These are phyloP conservation scores for Varanus komodoensis DNA, from an alignment of 2,113 vertebrate genomes.

Conservation along the genomic window DNA sequence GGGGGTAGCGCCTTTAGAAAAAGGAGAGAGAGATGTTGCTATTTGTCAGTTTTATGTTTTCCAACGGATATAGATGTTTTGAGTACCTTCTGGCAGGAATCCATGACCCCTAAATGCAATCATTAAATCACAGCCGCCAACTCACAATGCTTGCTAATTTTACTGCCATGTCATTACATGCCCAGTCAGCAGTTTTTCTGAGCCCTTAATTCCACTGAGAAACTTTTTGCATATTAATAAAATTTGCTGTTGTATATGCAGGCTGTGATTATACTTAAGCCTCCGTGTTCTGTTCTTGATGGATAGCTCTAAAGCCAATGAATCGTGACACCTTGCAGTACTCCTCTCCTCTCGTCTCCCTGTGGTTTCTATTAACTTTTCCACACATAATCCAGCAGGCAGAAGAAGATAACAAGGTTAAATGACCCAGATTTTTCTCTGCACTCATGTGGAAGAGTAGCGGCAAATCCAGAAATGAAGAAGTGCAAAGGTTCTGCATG, in stretches of 20 bases:
- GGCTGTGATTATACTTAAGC: neutral
- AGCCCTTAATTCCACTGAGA: neutral
- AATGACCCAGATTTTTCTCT: constrained; percentile 19
- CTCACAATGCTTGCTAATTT: neutral
- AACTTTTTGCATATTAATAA: constrained; percentile 1
- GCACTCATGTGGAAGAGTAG: constrained; percentile 3
- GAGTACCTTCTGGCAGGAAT: neutral
- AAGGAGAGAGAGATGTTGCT: too few species aligned
- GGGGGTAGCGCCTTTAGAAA: neutral
- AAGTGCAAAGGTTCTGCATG: neutral
- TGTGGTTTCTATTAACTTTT: neutral
- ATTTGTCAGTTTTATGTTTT: neutral
- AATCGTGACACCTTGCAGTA: neutral
- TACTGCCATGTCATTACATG: neutral
- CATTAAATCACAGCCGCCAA: neutral
- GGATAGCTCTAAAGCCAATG: neutral
- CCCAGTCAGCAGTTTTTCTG: neutral
- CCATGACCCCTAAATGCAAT: neutral
- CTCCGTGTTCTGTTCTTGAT: neutral
- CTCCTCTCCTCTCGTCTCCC: too few species aligned
- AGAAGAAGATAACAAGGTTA: neutral
- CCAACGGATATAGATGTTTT: neutral
- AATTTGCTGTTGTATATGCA: neutral
- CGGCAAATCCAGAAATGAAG: neutral
- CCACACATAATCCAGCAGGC: constrained; percentile 6